Evolutionary conservation across 2,888 invertebrate genomes (phyloP), one percentile per base, ranked within the genome.

Genomic region (Agriopis leucophaearia): DNA sequence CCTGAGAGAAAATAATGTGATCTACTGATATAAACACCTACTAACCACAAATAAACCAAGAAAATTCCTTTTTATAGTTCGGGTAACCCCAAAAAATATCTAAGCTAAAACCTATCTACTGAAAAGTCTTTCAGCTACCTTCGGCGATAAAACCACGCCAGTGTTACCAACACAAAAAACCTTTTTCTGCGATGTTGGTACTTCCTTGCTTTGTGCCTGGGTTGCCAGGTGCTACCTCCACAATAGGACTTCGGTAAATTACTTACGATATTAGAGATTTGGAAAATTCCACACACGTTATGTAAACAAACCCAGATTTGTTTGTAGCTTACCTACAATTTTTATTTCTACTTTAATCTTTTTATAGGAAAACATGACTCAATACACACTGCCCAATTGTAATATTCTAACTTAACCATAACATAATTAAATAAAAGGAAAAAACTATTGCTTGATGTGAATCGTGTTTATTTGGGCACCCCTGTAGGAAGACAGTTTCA

Each of bases 151-250:
- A 60, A 36, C 58, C 57, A 36, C 18, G 63, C 60, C 60, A 61
- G 67, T 59, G 69, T 56, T 59, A 68, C 62, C 66, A 55, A 70
- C 72, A 71, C 61, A 65, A 69, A 69, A 71, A 70, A 66, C 71
- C 71, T 74, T 74, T 70, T 61, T 70, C 58, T 35, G 45, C 40
- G 50, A 58, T n/a, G 64, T 62, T 44, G 45, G 36, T 35, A 36
- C 57, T 50, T 38, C 42, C 44, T 15, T 35, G 35, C 51, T 27
- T 57, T 59, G 45, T 50, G 54, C 5, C 54, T 40, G 55, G 40
- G 55, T 47, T 59, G 45, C 48, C 54, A 54, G 55, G 54, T 12
- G 45, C 18, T 38, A 50, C 16, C 58, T 18, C 48, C n/a, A 59
- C 45, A 64, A 57, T 56, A 10, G 45, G 38, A 38, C 45, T 52